phyloP scores from a whole-genome alignment of 2,113 vertebrate species.

The Hemiprocne comata region DNA sequence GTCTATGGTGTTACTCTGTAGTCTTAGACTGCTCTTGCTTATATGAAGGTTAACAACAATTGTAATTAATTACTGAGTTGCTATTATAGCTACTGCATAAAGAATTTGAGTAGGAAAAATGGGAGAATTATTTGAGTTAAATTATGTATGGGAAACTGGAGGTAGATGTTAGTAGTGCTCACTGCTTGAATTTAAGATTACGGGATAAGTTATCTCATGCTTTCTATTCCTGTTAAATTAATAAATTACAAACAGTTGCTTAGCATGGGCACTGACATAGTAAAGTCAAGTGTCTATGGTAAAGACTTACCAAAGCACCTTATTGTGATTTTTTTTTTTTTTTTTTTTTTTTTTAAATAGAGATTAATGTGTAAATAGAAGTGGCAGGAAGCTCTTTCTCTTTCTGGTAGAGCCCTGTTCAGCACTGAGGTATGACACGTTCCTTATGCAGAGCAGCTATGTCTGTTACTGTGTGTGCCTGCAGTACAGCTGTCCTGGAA shows the following conservation, averaged over 20 bases:
- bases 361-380: neutral
- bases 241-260: neutral
- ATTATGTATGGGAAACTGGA: neutral
- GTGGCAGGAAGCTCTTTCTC: neutral
- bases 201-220: neutral
- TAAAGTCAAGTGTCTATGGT: neutral
- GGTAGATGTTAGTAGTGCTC: neutral
- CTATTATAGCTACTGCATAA: neutral
- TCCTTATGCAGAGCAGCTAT: neutral
- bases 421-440: accelerated
- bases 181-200: neutral
- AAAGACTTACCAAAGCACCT: neutral
- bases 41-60: neutral
- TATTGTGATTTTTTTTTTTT: neutral
- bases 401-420: neutral
- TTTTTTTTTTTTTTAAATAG: neutral
- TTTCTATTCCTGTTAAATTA: neutral
- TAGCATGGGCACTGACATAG: neutral
- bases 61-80: neutral
- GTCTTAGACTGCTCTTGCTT: neutral
- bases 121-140: neutral
- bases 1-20: neutral
- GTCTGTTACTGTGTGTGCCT: neutral
- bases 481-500: neutral
- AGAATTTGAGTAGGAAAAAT: neutral